A percentile compares a stretch with the other conserved stretches of the same genome.
phyloP scores from a whole-genome alignment of 2,113 vertebrate species.

The Siphamia tubifer region DNA sequence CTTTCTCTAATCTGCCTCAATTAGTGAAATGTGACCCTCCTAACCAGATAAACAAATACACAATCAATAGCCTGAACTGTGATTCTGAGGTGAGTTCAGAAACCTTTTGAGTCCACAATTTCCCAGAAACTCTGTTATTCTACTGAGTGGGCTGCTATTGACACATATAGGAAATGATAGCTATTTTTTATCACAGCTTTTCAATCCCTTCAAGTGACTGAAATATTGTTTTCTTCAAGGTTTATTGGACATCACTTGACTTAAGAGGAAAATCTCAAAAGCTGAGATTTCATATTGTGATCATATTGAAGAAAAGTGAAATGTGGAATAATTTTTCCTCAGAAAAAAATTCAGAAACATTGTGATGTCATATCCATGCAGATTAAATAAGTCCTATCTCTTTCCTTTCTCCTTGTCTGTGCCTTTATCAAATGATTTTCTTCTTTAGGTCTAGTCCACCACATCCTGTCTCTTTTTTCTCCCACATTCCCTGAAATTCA shows the following conservation, averaged over 20 bases:
- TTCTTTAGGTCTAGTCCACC: slow-evolving; percentile 11
- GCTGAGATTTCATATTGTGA: too few species aligned
- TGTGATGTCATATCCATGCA: too few species aligned
- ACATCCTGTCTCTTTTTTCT: slow-evolving; percentile 35
- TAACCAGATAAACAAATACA: slow-evolving; percentile 72
- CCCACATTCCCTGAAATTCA: slow-evolving; percentile 43
- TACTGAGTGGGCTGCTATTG: slow-evolving; percentile 32
- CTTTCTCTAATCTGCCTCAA: slow-evolving; percentile 60
- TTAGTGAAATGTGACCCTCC: slow-evolving; percentile 64
- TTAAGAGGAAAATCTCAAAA: too few species aligned
- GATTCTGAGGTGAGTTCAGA: slow-evolving; percentile 3
- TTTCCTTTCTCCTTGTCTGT: not conserved
- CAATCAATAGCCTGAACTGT: slow-evolving; percentile 55
- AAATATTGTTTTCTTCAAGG: not conserved
- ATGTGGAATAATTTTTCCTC: too few species aligned
- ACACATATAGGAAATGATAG: slow-evolving; percentile 4
- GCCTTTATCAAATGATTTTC: slow-evolving; percentile 5
- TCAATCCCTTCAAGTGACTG: not conserved
- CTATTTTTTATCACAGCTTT: slow-evolving; percentile 53
- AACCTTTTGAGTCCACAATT: slow-evolving; percentile 24
- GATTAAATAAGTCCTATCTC: not conserved
- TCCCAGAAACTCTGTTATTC: slow-evolving; percentile 43
- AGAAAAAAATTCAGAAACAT: too few species aligned
- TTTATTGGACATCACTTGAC: not conserved
- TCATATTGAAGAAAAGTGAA: too few species aligned